Percentiles rank a stretch among this genome's conserved stretches.
Evolutionary conservation across 2,113 vertebrate genomes (phyloP).

Genomic region (Megalops atlanticus): DNA sequence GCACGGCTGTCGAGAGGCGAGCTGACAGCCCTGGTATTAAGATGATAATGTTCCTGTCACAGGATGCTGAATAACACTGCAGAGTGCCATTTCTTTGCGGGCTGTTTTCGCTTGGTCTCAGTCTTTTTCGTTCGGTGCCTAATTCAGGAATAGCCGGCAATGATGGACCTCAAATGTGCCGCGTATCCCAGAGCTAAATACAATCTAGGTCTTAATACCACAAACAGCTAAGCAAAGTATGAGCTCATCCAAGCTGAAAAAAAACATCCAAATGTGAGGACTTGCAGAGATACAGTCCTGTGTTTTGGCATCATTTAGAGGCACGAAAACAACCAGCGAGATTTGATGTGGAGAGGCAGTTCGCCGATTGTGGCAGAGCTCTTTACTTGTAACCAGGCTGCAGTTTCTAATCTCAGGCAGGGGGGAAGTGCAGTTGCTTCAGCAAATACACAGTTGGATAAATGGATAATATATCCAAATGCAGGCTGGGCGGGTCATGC

Average conservation of each 20-base stretch:
- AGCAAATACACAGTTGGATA: neutral
- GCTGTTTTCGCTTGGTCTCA: neutral
- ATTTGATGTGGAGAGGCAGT: too few relatives aligned
- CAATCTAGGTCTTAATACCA: too few relatives aligned
- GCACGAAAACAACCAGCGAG: too few relatives aligned
- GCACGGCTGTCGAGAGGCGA: neutral
- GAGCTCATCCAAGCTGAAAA: too few relatives aligned
- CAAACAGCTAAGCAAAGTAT: too few relatives aligned
- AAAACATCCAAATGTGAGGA: too few relatives aligned
- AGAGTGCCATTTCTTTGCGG: neutral
- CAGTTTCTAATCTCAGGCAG: too few relatives aligned
- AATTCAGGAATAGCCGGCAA: neutral
- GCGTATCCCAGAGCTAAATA: too few relatives aligned
- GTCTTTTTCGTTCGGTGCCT: neutral
- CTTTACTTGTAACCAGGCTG: too few relatives aligned
- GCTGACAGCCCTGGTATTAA: neutral
- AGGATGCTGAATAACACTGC: neutral
- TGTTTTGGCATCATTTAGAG: too few relatives aligned
- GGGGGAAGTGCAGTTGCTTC: neutral
- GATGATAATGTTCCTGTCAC: neutral
- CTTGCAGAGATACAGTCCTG: too few relatives aligned
- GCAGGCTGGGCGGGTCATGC: neutral
- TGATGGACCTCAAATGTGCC: neutral
- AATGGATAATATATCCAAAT: neutral
- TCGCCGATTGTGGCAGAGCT: too few relatives aligned